Base-by-base conservation (phyloP, 37 sponge, comb jelly and placozoan genomes). In the Beroe ovata region DNA sequence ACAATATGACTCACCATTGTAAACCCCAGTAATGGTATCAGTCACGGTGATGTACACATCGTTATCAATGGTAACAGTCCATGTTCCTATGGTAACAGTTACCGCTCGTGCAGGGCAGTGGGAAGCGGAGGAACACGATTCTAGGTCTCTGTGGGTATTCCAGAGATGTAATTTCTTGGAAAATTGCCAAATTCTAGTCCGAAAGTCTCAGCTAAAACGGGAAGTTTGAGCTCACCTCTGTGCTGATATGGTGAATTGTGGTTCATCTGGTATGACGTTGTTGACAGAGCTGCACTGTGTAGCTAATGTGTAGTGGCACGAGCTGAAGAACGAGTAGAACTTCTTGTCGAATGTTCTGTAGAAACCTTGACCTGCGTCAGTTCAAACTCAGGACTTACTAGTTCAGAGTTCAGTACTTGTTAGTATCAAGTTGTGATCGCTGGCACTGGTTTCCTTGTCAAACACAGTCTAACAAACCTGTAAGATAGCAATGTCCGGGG, bases 341-440 rank as follows among this genome's bases (percentile, higher is more conserved):
- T 23, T 42, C 84, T 77, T 42, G 54, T 77, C 84, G 47, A 77
- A 77, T 39, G 84, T 77, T 54, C 21, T 33, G 26, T 22, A 41
- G 54, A 77, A 77, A 26, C 84, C 84, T 23, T 77, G 84, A 4
- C 84, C 84, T 20, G 54, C 16, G 16, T 36, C n/a, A n/a, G n/a
- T n/a, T n/a, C n/a, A n/a, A n/a, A n/a, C n/a, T n/a, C n/a, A n/a
- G n/a, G n/a, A n/a, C n/a, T n/a, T n/a, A n/a, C n/a, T n/a, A n/a
- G n/a, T n/a, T n/a, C n/a, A n/a, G n/a, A n/a, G n/a, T n/a, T n/a
- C n/a, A n/a, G n/a, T n/a, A n/a, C n/a, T n/a, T n/a, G n/a, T n/a
- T n/a, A n/a, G n/a, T n/a, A n/a, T n/a, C n/a, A n/a, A n/a, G n/a
- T n/a, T n/a, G n/a, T n/a, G n/a, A n/a, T n/a, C n/a, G n/a, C n/a